Conservation (phyloP, 2,888 invertebrate genomes). For the Ellobium chinense region DNA sequence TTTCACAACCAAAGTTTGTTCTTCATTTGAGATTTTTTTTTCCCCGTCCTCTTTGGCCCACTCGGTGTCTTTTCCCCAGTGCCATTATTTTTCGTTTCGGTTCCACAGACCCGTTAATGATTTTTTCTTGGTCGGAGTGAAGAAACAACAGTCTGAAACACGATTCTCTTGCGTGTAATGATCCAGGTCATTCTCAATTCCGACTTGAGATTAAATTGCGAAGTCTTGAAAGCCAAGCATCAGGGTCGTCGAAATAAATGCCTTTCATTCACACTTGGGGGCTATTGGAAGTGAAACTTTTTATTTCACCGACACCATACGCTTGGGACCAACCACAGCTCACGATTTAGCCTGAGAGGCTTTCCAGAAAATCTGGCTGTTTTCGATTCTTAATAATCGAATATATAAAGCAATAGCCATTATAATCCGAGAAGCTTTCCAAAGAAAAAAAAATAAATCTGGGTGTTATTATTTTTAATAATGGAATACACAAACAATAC, state of each 20-base stretch:
- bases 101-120: neutral
- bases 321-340: too few species aligned
- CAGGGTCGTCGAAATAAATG: slow-evolving; percentile 17
- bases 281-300: slow-evolving; percentile 17
- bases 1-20: neutral
- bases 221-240: slow-evolving; percentile 29
- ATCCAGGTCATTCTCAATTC: slow-evolving; percentile 6
- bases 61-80: too few species aligned
- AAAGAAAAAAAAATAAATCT: too few species aligned
- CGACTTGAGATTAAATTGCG: slow-evolving; percentile 15
- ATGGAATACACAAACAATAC: too few species aligned
- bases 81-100: too few species aligned
- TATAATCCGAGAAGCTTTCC: too few species aligned
- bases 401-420: too few species aligned
- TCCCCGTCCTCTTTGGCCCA: neutral
- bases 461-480: too few species aligned
- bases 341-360: too few species aligned
- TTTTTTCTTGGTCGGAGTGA: slow-evolving; percentile 4
- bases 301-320: too few species aligned
- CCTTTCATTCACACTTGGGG: slow-evolving; percentile 25
- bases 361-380: too few species aligned
- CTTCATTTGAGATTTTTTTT: neutral
- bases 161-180: slow-evolving; percentile 18
- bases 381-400: too few species aligned
- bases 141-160: slow-evolving; percentile 15